Percentiles rank a stretch among this genome's conserved stretches.
These are phyloP conservation scores for Coenobita brevimanus DNA, from an alignment of 1,140 invertebrate genomes.

Conservation along the genomic window DNA sequence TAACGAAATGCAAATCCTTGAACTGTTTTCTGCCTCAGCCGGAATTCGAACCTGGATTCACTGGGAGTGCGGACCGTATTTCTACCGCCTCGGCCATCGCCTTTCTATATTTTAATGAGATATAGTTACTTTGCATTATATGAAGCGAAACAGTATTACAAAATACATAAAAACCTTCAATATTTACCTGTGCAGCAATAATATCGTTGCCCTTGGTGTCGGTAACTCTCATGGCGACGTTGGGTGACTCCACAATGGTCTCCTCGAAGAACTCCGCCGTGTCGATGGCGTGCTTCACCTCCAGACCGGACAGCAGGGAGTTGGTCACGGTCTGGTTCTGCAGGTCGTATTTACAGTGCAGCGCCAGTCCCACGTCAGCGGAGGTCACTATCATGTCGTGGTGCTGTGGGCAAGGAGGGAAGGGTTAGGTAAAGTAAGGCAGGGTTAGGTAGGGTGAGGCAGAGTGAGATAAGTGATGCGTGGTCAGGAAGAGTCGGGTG, in stretches of 20 bases:
- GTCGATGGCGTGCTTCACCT: conserved; percentile 88
- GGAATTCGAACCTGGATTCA: no score
- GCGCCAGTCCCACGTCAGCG: conserved; percentile 91
- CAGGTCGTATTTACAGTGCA: conserved; percentile 94
- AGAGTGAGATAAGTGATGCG: neutral
- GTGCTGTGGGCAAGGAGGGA: conserved; percentile 88
- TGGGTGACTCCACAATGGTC: conserved; percentile 89
- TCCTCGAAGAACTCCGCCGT: conserved; percentile 73
- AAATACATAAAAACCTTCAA: neutral
- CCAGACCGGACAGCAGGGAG: conserved; percentile 81
- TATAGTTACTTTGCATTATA: no score
- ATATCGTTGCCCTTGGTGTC: conserved; percentile 73
- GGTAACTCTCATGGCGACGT: conserved; percentile 94
- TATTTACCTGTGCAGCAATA: conserved; percentile 73
- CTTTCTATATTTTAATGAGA: no score
- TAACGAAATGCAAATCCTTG: no score
- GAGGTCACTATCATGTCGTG: conserved; percentile 96
- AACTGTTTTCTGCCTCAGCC: no score
- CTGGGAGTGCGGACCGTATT: no score
- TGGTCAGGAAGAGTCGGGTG: neutral
- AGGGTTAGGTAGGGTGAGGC: neutral
- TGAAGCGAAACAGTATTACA: no score
- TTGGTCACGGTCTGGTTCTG: conserved; percentile 95
- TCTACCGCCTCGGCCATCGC: no score
- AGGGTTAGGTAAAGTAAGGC: neutral